These are phyloP conservation scores for Dasyurus viverrinus DNA, from an alignment of 2,113 vertebrate species.

Conservation along the genomic window DNA sequence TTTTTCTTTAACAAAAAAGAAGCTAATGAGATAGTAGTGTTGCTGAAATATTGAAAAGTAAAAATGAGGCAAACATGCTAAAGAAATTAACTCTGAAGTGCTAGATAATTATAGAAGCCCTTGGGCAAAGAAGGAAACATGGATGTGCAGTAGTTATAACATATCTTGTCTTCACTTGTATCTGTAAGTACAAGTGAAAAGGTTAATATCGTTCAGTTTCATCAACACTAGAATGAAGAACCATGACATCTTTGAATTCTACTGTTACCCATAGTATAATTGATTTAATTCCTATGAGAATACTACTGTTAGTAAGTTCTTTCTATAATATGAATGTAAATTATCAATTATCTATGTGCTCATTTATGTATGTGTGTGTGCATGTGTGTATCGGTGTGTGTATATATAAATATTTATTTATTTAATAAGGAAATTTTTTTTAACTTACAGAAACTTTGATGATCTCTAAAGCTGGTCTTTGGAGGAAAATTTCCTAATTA, in stretches of 20 bases:
- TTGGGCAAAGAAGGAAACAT: conserved; percentile 82
- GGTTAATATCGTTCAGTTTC: conserved; percentile 85
- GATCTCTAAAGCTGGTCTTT: conserved; percentile 32
- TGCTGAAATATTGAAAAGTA: conserved; percentile 51
- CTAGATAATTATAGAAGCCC: conserved; percentile 83
- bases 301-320: conserved; percentile 71
- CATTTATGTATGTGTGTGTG: not conserved
- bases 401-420: not conserved
- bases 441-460: not conserved
- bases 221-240: conserved; percentile 80
- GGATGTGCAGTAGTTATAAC: conserved; percentile 80
- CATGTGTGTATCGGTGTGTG: not conserved
- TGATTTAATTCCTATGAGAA: conserved; percentile 79
- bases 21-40: conserved; percentile 67
- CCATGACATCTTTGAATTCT: conserved; percentile 82
- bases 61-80: conserved; percentile 73
- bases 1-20: not conserved
- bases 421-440: not conserved
- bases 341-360: conserved; percentile 67
- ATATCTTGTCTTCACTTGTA: conserved; percentile 87
- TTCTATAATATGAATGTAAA: conserved; percentile 70
- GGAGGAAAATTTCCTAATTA: conserved; percentile 1
- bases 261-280: conserved; percentile 76
- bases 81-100: conserved; percentile 83
- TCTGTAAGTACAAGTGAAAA: conserved; percentile 88